Evolutionary conservation across 2,797 vertebrate genomes (phyloP), one percentile per base, ranked within the genome.

Genomic region (Phrynocephalus forsythii): DNA sequence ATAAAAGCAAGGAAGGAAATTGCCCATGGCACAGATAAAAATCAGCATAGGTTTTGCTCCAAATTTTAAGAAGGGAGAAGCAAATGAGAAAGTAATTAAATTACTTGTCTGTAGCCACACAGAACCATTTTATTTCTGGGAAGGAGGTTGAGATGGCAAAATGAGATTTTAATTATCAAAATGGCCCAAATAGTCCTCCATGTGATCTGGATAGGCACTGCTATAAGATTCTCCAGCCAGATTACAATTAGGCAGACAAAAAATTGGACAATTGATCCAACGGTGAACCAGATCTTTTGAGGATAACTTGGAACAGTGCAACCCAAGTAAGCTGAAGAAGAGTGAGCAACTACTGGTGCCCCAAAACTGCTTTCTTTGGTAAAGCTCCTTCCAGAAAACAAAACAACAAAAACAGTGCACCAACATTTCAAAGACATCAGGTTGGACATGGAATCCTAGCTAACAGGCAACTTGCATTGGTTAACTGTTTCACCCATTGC

Each of bases 1-100:
- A 88, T 66, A 75, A 66, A 66, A 28, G 28, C 83, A 86, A 83
- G 56, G n/a, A 75, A 80, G n/a, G 38, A 88, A 88, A 88, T 67
- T 2, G 6, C 33, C 52, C 48, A 66, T 52, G 63, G 52, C 33
- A 28, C 52, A 79, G 77, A 66, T 13, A 73, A 83, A 88, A 86
- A 85, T 60, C 80, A 77, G 30, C 26, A 52, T 72, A 48, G 38
- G 63, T 56, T n/a, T 60, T 82, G 26, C 72, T 82, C 60, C 69
- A 66, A n/a, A 28, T 85, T 30, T n/a, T 77, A 75, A 88, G 16
- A 71, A 76, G 81, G 60, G 22, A 7, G 5, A 10, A 82, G 63
- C 9, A 68, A 76, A 82, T 69, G 60, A 87, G 48, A 76, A 87
- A 68, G 63, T 56, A 38, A 76, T 82, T 75, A 76, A 75, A 73